Evolutionary conservation across 2,797 vertebrate genomes (phyloP), one percentile per base, ranked within the genome.

Genomic region (Alauda arvensis): DNA sequence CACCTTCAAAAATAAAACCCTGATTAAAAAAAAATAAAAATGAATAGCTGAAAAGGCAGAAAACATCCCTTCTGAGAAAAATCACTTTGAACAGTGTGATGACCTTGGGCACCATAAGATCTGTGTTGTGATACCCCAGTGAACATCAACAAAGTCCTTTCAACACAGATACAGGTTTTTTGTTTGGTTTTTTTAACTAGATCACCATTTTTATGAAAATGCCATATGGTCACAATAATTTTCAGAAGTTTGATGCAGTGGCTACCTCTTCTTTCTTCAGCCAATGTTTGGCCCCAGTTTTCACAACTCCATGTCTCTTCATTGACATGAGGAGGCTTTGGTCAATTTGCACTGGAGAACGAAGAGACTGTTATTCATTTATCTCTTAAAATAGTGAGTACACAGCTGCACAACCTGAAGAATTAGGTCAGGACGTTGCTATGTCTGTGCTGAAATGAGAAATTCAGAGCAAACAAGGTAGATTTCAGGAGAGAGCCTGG

Each of bases 1-100:
- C 95, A 95, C 93, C 92, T 93, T 93, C 75, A 46, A 89, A 95
- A 93, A 90, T 82, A 89, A 49, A 95, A 87, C 70, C 29, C 52
- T 53, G 78, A 94, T 85, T 68, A 71, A 51, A 31, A 63, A 46
- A 92, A 92, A 93, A 87, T 48, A 34, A 34, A 39, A 21, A 93
- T 3, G 12, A 88, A 89, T 77, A 79, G 66, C 52, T 88, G 77
- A 88, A 94, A 95, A 55, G 49, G 48, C 31, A 87, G 46, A 93
- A 95, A 91, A 77, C 42, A 86, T 86, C 57, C 51, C 40, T 52
- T 55, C 18, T 57, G 82, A 90, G 77, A 74, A 75, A 90, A 90
- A 91, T 71, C n/a, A 31, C 19, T 62, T 76, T 76, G 67, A 91
- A 76, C n/a, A 87, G 46, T 9, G 6, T 3, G 11, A 66, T 63